These are phyloP conservation scores for Chaetodon auriga DNA, from an alignment of 2,113 vertebrate species.

Conservation along the genomic window DNA sequence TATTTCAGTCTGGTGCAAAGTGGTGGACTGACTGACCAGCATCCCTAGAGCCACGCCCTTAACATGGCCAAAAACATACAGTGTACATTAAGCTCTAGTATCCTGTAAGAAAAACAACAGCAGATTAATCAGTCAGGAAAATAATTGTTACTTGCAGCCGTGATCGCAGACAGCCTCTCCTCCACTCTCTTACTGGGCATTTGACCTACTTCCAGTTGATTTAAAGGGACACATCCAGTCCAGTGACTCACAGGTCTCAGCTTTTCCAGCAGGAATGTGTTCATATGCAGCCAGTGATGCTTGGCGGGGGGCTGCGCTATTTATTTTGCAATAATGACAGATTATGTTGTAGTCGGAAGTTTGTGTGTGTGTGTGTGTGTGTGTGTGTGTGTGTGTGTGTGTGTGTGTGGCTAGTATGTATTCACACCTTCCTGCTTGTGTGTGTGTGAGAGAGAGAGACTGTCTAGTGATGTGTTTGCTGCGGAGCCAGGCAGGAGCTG, in stretches of 20 bases:
- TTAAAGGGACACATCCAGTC: constrained; percentile 66
- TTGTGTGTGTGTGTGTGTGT: neutral
- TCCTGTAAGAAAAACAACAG: neutral
- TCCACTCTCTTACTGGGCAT: constrained; percentile 34
- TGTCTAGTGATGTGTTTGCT: neutral
- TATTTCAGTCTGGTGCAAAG: neutral
- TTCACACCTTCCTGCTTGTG: neutral
- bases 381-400: neutral
- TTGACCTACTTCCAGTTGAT: constrained; percentile 74
- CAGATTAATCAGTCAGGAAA: neutral
- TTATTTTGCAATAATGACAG: neutral
- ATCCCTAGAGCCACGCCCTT: neutral
- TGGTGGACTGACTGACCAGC: too few relatives aligned
- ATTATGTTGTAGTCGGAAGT: neutral
- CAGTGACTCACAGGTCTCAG: constrained; percentile 36
- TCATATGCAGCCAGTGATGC: neutral
- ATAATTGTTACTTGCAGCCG: constrained; percentile 7
- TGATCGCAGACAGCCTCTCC: neutral
- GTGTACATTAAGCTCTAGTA: neutral
- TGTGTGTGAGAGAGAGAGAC: neutral
- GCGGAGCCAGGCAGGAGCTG: neutral
- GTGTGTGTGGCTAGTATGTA: neutral
- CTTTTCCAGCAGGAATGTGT: constrained; percentile 41
- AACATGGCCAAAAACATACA: neutral
- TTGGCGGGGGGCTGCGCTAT: neutral